Conservation (phyloP, 2,888 invertebrate genomes). For the Cyclophora punctaria region DNA sequence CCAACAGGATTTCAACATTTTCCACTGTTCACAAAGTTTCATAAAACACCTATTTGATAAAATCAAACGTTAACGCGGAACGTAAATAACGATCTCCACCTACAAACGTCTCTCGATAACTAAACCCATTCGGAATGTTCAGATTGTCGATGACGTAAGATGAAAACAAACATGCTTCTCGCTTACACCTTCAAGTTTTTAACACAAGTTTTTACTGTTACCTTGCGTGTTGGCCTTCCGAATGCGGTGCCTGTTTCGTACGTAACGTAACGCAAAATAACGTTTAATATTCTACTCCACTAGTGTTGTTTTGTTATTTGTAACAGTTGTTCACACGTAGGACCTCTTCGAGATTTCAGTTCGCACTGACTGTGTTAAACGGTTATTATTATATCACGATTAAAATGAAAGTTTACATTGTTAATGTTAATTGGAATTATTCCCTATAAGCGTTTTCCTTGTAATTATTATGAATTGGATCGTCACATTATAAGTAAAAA, state of each 20-base stretch:
- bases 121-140: slow-evolving; percentile 30
- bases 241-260: no score
- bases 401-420: not conserved
- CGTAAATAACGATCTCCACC: slow-evolving; percentile 21
- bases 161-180: slow-evolving; percentile 55
- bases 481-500: no score
- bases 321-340: slow-evolving; percentile 21
- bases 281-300: slow-evolving; percentile 1
- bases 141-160: slow-evolving; percentile 53
- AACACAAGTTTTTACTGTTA: slow-evolving; percentile 14
- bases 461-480: no score
- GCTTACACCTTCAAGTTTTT: slow-evolving; percentile 42
- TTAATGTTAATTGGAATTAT: no score
- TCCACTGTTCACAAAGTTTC: slow-evolving; percentile 28
- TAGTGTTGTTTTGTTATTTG: not conserved
- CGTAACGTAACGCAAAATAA: not conserved
- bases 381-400: no score
- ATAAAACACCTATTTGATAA: slow-evolving; percentile 21
- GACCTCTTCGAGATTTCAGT: slow-evolving; percentile 35
- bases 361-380: slow-evolving; percentile 20
- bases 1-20: slow-evolving; percentile 65
- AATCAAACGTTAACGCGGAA: slow-evolving; percentile 9
- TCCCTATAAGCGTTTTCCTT: no score
- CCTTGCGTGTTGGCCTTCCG: not conserved
- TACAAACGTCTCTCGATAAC: slow-evolving; percentile 30